These are phyloP conservation scores for Laupala kohalensis DNA, from an alignment of 1,140 invertebrate species.

Conservation along the genomic window DNA sequence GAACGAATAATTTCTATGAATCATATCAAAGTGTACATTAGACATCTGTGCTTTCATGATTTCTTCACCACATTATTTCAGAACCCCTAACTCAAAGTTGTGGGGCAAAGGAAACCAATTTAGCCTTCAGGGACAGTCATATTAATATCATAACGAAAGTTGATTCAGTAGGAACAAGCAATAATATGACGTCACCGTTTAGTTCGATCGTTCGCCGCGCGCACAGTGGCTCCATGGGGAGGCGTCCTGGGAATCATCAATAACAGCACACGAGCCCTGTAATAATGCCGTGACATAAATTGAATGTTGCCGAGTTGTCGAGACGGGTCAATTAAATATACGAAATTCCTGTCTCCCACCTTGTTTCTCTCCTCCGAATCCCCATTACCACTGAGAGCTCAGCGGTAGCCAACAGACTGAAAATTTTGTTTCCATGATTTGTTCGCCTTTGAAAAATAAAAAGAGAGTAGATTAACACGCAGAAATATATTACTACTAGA, in stretches of 20 bases:
- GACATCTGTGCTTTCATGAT: too few species aligned
- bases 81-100: too few species aligned
- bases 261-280: background rate
- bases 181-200: conserved; percentile 7
- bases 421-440: too few species aligned
- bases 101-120: background rate
- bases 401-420: too few species aligned
- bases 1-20: too few species aligned
- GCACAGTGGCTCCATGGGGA: conserved; percentile 7
- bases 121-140: background rate
- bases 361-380: background rate
- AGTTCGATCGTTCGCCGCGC: background rate
- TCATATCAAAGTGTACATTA: too few species aligned
- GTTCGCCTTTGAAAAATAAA: too few species aligned
- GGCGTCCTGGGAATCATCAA: background rate
- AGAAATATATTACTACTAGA: too few species aligned
- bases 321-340: conserved; percentile 8
- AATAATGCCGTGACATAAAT: conserved; percentile 7
- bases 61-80: too few species aligned
- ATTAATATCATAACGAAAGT: conserved; percentile 3
- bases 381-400: background rate
- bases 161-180: conserved; percentile 3
- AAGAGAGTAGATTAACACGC: too few species aligned
- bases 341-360: background rate
- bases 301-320: conserved; percentile 1